A percentile compares a stretch with the other conserved stretches of the same genome.
phyloP scores from a whole-genome alignment of 1,140 invertebrate species.

The Oryzaephilus surinamensis region DNA sequence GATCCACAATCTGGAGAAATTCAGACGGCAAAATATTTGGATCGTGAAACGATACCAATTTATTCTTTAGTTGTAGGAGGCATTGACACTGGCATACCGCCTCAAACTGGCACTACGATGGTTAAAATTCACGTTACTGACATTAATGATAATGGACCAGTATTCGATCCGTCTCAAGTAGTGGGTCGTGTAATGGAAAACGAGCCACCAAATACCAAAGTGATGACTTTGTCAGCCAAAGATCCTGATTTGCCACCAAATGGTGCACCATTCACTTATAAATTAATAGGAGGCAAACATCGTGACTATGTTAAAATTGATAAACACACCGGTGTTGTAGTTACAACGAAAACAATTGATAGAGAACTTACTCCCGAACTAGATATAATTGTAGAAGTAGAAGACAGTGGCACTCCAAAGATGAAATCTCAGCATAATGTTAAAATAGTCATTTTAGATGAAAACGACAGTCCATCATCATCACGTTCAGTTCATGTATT shows the following conservation, averaged over 20 bases:
- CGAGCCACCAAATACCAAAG: constrained; percentile 69
- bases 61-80: constrained; percentile 82
- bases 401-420: constrained; percentile 76
- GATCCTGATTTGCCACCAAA: constrained; percentile 89
- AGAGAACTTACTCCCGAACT: constrained; percentile 67
- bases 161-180: constrained; percentile 60
- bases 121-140: constrained; percentile 71
- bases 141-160: constrained; percentile 88
- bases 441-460: constrained; percentile 69
- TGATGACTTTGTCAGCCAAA: constrained; percentile 73
- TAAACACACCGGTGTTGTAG: constrained; percentile 66
- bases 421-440: constrained; percentile 70
- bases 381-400: constrained; percentile 70
- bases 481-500: constrained; percentile 71
- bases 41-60: constrained; percentile 65
- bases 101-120: constrained; percentile 76
- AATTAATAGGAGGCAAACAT: constrained; percentile 65
- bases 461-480: constrained; percentile 85
- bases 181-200: constrained; percentile 77
- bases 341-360: constrained; percentile 68
- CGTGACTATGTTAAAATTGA: constrained; percentile 66
- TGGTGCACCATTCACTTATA: constrained; percentile 80
- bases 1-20: constrained; percentile 76
- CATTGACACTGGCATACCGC: constrained; percentile 77
- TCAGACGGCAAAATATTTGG: constrained; percentile 62